A percentile compares a stretch with the other conserved stretches of the same genome.
Evolutionary conservation across 2,888 invertebrate genomes (phyloP).

Genomic region (Rhorus exstirpatorius): DNA sequence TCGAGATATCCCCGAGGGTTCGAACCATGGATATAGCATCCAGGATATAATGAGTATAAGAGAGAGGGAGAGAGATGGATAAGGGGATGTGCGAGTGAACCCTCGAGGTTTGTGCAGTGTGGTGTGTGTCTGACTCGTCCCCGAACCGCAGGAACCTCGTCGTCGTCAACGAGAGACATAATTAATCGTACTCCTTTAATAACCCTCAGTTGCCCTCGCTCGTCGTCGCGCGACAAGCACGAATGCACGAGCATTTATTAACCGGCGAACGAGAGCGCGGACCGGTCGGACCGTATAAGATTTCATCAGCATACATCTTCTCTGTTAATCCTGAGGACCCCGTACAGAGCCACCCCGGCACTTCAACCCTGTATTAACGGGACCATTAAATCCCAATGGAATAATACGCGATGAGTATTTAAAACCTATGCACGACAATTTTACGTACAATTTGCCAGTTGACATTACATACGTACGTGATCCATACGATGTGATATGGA

Average conservation of each 20-base stretch:
- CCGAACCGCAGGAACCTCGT: slow-evolving; percentile 62
- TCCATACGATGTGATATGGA: neutral
- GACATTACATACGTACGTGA: neutral
- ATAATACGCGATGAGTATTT: slow-evolving; percentile 59
- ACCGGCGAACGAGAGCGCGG: slow-evolving; percentile 60
- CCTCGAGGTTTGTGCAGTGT: slow-evolving; percentile 56
- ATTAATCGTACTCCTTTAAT: slow-evolving; percentile 84
- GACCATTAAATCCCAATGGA: slow-evolving; percentile 79
- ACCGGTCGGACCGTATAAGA: slow-evolving; percentile 80
- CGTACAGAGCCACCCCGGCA: slow-evolving; percentile 57
- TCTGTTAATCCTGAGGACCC: slow-evolving; percentile 79
- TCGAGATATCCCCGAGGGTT: slow-evolving; percentile 58
- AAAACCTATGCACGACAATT: slow-evolving; percentile 27
- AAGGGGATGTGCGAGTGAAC: slow-evolving; percentile 51
- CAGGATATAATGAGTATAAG: slow-evolving; percentile 43
- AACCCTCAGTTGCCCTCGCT: slow-evolving; percentile 74
- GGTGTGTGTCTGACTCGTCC: slow-evolving; percentile 54
- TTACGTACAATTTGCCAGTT: slow-evolving; percentile 13
- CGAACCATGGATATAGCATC: slow-evolving; percentile 24
- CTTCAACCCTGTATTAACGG: slow-evolving; percentile 77
- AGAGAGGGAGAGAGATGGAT: slow-evolving; percentile 19
- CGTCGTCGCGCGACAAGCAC: slow-evolving; percentile 54
- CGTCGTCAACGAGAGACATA: slow-evolving; percentile 76
- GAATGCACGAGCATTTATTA: slow-evolving; percentile 71
- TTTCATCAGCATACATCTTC: slow-evolving; percentile 84